Evolutionary conservation across 2,888 invertebrate genomes (phyloP).

Genomic region (Caenorhabditis plicata): DNA sequence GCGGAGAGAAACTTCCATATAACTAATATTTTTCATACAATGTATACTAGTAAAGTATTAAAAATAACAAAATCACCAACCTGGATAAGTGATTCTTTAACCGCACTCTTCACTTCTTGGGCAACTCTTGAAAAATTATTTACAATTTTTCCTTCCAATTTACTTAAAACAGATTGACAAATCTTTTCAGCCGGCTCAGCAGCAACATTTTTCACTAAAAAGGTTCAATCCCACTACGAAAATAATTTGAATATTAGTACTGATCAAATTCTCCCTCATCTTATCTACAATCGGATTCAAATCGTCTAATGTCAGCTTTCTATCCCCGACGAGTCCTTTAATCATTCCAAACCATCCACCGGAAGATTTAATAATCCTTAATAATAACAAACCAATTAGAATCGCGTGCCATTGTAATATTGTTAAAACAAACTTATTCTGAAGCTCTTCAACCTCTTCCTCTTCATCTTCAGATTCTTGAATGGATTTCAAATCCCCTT

Average conservation of each 20-base stretch:
- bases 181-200: slow-evolving; percentile 89
- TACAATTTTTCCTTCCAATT: slow-evolving; percentile 68
- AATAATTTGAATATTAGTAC: slow-evolving; percentile 11
- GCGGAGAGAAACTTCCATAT: no score
- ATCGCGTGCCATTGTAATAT: background rate
- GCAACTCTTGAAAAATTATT: slow-evolving; percentile 92
- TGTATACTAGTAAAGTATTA: background rate
- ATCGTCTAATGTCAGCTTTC: slow-evolving; percentile 79
- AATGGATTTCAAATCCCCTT: slow-evolving; percentile 67
- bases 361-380: slow-evolving; percentile 35
- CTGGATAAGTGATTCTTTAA: slow-evolving; percentile 87
- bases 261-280: slow-evolving; percentile 88
- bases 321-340: slow-evolving; percentile 74
- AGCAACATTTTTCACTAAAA: slow-evolving; percentile 89
- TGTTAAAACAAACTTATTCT: background rate
- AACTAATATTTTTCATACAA: background rate
- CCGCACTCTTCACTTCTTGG: slow-evolving; percentile 80
- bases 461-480: slow-evolving; percentile 65
- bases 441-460: slow-evolving; percentile 37
- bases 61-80: slow-evolving; percentile 67
- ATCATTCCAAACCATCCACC: slow-evolving; percentile 79
- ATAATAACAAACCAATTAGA: no score
- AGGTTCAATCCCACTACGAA: slow-evolving; percentile 8
- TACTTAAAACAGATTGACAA: slow-evolving; percentile 60
- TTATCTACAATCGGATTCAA: slow-evolving; percentile 87